Evolutionary conservation across 2,888 invertebrate genomes (phyloP).

Genomic region (Drosophila quinaria): DNA sequence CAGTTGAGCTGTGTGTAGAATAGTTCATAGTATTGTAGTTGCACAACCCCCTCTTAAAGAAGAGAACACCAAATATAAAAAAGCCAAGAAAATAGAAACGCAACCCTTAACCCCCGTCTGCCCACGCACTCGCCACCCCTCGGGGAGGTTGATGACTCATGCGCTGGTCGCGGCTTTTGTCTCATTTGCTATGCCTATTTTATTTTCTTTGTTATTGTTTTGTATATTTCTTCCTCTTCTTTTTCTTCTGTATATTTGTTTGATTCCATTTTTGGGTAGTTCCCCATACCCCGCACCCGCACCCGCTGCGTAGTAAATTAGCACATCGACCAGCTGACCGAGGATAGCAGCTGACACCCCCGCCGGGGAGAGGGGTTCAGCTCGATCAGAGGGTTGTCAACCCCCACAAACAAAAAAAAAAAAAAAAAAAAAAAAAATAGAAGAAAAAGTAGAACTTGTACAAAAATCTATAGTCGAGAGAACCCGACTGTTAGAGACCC

Average conservation of each 20-base stretch:
- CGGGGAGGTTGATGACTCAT: slow-evolving; percentile 54
- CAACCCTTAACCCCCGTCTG: slow-evolving; percentile 37
- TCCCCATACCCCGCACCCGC: slow-evolving; percentile 1
- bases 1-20: slow-evolving; percentile 35
- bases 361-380: background rate
- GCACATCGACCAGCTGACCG: slow-evolving; percentile 57
- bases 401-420: slow-evolving; percentile 1
- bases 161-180: slow-evolving; percentile 44
- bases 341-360: slow-evolving; percentile 48
- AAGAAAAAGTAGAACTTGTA: background rate
- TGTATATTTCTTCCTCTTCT: slow-evolving; percentile 3
- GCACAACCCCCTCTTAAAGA: slow-evolving; percentile 18
- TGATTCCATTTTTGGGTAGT: slow-evolving; percentile 20
- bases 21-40: slow-evolving; percentile 29
- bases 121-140: slow-evolving; percentile 48
- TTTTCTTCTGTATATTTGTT: slow-evolving; percentile 3
- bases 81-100: slow-evolving; percentile 19
- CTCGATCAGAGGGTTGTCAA: slow-evolving; percentile 39
- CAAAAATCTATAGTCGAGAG: background rate
- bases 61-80: background rate
- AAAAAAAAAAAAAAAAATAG: background rate
- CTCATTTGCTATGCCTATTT: slow-evolving; percentile 63
- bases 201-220: slow-evolving; percentile 44
- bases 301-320: slow-evolving; percentile 44
- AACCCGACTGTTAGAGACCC: background rate